These are phyloP conservation scores for Callionymus lyra DNA, from an alignment of 2,113 vertebrate genomes.

Conservation along the genomic window DNA sequence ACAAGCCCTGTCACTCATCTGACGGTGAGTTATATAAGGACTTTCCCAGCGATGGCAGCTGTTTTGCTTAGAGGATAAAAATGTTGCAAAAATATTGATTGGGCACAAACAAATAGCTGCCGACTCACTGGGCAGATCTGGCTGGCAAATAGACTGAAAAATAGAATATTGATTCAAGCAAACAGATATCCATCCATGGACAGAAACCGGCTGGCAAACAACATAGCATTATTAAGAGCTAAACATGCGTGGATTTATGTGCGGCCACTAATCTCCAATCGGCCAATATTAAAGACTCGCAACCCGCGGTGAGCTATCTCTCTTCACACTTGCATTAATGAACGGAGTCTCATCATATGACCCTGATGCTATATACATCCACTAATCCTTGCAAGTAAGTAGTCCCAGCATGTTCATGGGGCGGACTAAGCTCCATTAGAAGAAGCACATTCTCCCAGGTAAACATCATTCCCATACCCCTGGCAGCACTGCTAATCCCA, in stretches of 20 bases:
- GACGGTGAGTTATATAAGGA: constrained; percentile 40
- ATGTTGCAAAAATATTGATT: constrained; percentile 54
- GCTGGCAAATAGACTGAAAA: constrained; percentile 44
- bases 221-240: constrained; percentile 19
- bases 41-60: constrained; percentile 33
- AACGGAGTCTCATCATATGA: constrained; percentile 16
- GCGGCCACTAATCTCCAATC: constrained; percentile 30
- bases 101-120: constrained; percentile 45
- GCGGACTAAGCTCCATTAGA: constrained; percentile 26
- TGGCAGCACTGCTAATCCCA: constrained; percentile 37
- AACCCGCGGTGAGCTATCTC: constrained; percentile 25
- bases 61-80: constrained; percentile 51
- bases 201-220: constrained; percentile 38
- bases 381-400: constrained; percentile 50
- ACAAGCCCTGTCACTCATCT: constrained; percentile 25
- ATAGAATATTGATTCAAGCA: constrained; percentile 38
- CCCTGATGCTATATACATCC: constrained; percentile 17
- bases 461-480: constrained; percentile 36
- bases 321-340: constrained; percentile 28
- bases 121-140: constrained; percentile 42
- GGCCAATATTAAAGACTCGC: constrained; percentile 9
- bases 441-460: constrained; percentile 34
- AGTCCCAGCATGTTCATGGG: constrained; percentile 47
- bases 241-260: constrained; percentile 29
- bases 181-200: constrained; percentile 39